A percentile compares a stretch with the other conserved stretches of the same genome.
Evolutionary conservation across 2,888 invertebrate species (phyloP).

Genomic region (Psylliodes chrysocephalus): DNA sequence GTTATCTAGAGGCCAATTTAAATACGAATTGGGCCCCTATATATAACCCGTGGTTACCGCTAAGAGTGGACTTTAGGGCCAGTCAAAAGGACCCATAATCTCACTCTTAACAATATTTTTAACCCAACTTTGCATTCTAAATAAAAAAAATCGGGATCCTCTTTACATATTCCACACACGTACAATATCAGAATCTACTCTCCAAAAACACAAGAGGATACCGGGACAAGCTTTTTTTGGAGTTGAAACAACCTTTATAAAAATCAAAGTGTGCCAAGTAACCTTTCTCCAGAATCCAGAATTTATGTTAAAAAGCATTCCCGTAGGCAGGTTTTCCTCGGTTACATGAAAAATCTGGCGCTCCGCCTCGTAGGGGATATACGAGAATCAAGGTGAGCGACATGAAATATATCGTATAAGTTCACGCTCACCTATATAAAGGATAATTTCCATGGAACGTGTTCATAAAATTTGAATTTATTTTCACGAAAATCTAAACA

Average conservation of each 20-base stretch:
- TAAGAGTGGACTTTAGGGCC: too few species aligned
- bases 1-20: too few species aligned
- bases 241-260: constrained; percentile 2
- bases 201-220: background rate
- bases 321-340: background rate
- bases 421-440: background rate
- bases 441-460: background rate
- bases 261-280: constrained; percentile 1
- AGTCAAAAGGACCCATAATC: too few species aligned
- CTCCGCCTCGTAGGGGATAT: background rate
- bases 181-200: background rate
- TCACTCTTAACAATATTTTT: too few species aligned
- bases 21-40: too few species aligned
- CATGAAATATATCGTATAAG: background rate
- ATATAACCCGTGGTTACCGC: too few species aligned
- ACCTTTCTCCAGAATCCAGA: background rate
- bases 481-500: too few species aligned
- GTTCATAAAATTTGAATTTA: background rate
- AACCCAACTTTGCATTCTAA: background rate
- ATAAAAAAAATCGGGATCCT: background rate
- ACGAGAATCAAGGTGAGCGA: background rate
- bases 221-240: background rate
- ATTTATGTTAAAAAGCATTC: background rate
- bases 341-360: background rate
- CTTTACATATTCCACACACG: background rate